phyloP scores from a whole-genome alignment of 2,113 vertebrate genomes.

The Thomomys bottae region DNA sequence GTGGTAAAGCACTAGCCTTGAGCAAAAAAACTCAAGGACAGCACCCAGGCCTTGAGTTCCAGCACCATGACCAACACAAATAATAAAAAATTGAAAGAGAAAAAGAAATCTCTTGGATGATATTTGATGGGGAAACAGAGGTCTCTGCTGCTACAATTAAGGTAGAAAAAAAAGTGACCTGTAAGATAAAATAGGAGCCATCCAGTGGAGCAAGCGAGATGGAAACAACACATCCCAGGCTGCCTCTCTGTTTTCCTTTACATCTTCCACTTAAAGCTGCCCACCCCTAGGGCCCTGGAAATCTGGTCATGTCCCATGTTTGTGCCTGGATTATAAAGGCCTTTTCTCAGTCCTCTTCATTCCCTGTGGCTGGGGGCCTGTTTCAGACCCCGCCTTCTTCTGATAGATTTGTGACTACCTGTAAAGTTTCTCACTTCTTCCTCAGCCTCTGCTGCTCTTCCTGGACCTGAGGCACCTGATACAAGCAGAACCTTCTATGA shows the following conservation, averaged over 20 bases:
- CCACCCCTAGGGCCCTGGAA: not conserved
- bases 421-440: not conserved
- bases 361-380: not conserved
- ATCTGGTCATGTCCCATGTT: too few relatives aligned
- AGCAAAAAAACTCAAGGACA: too few relatives aligned
- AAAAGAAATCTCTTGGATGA: not conserved
- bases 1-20: too few relatives aligned
- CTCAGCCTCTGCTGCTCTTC: not conserved
- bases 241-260: rapidly evolving
- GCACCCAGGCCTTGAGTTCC: too few relatives aligned
- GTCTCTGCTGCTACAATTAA: not conserved
- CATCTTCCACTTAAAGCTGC: not conserved
- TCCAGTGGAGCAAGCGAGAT: not conserved
- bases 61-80: too few relatives aligned
- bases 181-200: not conserved
- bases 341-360: not conserved
- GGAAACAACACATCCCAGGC: rapidly evolving
- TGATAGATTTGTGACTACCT: rapidly evolving
- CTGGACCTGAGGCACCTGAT: too few relatives aligned
- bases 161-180: too few relatives aligned
- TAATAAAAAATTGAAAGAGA: too few relatives aligned
- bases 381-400: not conserved
- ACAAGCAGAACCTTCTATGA: not conserved
- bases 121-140: conserved; percentile 47
- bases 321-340: not conserved